These are phyloP conservation scores for Scaptodrosophila lebanonensis DNA, from an alignment of 1,140 invertebrate species.

Conservation along the genomic window DNA sequence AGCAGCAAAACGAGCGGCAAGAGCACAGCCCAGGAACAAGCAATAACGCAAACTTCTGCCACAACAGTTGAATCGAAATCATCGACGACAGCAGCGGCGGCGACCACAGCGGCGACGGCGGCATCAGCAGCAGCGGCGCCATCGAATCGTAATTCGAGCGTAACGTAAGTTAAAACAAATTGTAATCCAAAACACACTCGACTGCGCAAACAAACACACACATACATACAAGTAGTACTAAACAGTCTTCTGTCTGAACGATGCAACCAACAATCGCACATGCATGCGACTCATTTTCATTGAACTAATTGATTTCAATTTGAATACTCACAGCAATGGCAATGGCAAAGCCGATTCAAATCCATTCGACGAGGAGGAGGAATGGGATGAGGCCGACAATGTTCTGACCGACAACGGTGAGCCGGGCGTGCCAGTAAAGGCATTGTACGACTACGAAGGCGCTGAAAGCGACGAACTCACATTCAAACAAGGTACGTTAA, in stretches of 20 bases:
- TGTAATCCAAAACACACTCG: constrained; percentile 57
- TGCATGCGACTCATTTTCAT: constrained; percentile 59
- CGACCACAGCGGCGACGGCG: constrained; percentile 40
- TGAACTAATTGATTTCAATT: constrained; percentile 76
- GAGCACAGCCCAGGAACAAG: constrained; percentile 55
- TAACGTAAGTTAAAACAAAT: constrained; percentile 78
- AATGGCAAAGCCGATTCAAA: constrained; percentile 82
- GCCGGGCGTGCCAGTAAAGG: constrained; percentile 94
- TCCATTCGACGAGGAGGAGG: constrained; percentile 89
- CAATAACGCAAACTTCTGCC: constrained; percentile 69
- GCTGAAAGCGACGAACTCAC: constrained; percentile 97
- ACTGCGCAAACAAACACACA: constrained; percentile 21
- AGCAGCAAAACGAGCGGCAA: constrained; percentile 61
- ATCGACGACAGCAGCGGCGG: constrained; percentile 41
- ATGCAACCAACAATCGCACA: background rate
- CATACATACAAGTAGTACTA: constrained; percentile 26
- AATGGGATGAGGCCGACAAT: constrained; percentile 88
- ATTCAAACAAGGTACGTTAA: constrained; percentile 91
- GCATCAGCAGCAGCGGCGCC: constrained; percentile 46
- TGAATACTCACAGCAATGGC: constrained; percentile 79
- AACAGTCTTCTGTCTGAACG: constrained; percentile 23
- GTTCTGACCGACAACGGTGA: constrained; percentile 93
- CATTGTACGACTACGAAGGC: constrained; percentile 97
- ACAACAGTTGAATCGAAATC: constrained; percentile 62
- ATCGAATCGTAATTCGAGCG: constrained; percentile 77